Evolutionary conservation across 2,113 vertebrate species (phyloP).

Genomic region (Prolemur simus): DNA sequence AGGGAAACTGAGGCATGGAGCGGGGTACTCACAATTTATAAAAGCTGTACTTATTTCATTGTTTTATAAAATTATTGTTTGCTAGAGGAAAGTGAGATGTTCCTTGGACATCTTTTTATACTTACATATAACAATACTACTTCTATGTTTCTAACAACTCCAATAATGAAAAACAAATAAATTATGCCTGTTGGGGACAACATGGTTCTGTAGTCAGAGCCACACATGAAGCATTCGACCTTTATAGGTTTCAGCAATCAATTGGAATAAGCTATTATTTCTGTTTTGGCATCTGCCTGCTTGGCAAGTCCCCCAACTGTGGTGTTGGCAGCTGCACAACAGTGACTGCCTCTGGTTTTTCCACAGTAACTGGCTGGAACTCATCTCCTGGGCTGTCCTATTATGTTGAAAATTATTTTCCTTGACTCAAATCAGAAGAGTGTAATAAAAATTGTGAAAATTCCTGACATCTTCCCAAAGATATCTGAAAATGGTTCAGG

Average conservation of each 20-base stretch:
- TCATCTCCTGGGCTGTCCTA: slow-evolving; percentile 60
- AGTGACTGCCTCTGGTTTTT: slow-evolving; percentile 64
- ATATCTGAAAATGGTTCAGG: neutral
- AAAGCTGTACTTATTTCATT: neutral
- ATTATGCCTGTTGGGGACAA: neutral
- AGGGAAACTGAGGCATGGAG: slow-evolving; percentile 4
- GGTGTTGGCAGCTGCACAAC: slow-evolving; percentile 62
- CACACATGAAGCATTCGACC: slow-evolving; percentile 56
- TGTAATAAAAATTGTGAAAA: slow-evolving; percentile 23
- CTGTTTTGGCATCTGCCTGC: slow-evolving; percentile 39
- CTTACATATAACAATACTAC: neutral
- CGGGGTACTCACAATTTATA: neutral
- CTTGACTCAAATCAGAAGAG: slow-evolving; percentile 51
- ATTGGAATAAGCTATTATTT: slow-evolving; percentile 60
- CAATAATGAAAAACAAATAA: slow-evolving; percentile 23
- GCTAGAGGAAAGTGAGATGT: neutral
- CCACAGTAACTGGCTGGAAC: neutral
- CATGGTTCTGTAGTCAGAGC: slow-evolving; percentile 28
- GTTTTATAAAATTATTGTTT: neutral
- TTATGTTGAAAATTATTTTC: slow-evolving; percentile 63
- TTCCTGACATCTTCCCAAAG: neutral
- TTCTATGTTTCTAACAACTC: neutral
- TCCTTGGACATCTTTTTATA: neutral
- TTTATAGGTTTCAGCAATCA: slow-evolving; percentile 69
- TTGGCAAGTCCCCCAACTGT: slow-evolving; percentile 64